Base-by-base conservation (phyloP, 2,113 vertebrate species). In the Opisthocomus hoazin region DNA sequence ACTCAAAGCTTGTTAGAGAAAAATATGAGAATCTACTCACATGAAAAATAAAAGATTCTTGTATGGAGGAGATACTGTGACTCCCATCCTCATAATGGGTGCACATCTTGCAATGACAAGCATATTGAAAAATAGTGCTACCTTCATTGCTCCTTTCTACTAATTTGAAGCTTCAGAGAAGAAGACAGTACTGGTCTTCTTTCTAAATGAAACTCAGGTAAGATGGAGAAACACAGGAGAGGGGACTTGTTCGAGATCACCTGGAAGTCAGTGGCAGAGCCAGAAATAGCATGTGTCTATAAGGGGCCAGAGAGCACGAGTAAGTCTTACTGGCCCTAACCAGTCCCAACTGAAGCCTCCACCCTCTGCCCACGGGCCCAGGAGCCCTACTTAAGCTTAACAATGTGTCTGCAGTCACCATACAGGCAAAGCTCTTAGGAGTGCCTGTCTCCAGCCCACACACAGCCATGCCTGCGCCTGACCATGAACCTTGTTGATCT, bases 1-100 rank as follows among this genome's bases (percentile, higher is more conserved):
- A 82, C 91, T 97, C 78, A 85, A 95, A 93, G 82, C 75, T 91
- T 87, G 48, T 95, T 82, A 96, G 75, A 93, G 78, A 58, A 96
- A 96, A 95, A 88, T 57, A 93, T 53, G 84, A 96, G 63, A 80
- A 93, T 50, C 32, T 80, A 45, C 66, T 91, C 93, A 82, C 27
- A 12, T 95, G 90, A 95, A 88, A 84, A 91, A 57, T 43, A 56
- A 76, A 48, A 65, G 54, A 70, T 69, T 87, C 36, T 75, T 60
- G 32, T 61, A 54, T 54, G 71, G 78, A 85, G 37, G 53, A 93
- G 85, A 58, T 89, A 15, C 71, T 61, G 58, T 83, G 54, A 68
- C 66, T 89, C 61, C 66, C 78, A 65, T 50, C 48, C 48, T 89
- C 29, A 4, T 78, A 89, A 91, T 41, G 84, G 78, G 41, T 70